A percentile compares a stretch with the other conserved stretches of the same genome.
Evolutionary conservation across 2,113 vertebrate species (phyloP).

Genomic region (Otolemur garnettii): DNA sequence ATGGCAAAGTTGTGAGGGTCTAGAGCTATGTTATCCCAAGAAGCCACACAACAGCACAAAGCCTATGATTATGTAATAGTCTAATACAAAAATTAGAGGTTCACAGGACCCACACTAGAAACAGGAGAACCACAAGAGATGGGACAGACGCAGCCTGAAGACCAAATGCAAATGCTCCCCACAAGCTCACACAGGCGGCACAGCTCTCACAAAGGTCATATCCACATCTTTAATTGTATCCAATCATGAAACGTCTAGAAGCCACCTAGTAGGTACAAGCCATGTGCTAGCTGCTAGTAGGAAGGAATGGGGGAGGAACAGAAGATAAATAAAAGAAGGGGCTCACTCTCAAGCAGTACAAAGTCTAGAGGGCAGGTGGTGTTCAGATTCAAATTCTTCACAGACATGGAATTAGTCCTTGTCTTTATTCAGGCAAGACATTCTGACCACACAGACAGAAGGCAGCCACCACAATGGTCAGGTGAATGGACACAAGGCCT

Average conservation of each 20-base stretch:
- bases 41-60: neutral
- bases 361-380: neutral
- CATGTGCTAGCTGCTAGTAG: neutral
- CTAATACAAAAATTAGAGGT: conserved; percentile 52
- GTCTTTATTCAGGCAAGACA: neutral
- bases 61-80: conserved; percentile 20
- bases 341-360: neutral
- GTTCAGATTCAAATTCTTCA: neutral
- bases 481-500: neutral
- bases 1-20: neutral
- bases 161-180: neutral
- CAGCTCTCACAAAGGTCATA: neutral
- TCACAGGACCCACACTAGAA: neutral
- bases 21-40: neutral
- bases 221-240: neutral
- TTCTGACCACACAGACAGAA: neutral
- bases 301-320: neutral
- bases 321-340: neutral
- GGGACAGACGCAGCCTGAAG: neutral
- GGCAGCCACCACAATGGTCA: too few species aligned
- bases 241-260: neutral
- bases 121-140: neutral
- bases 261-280: neutral
- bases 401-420: neutral
- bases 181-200: neutral